Percentiles rank a stretch among this genome's conserved stretches.
Evolutionary conservation across 2,888 invertebrate species (phyloP).

Genomic region (Scaptomyza flava): DNA sequence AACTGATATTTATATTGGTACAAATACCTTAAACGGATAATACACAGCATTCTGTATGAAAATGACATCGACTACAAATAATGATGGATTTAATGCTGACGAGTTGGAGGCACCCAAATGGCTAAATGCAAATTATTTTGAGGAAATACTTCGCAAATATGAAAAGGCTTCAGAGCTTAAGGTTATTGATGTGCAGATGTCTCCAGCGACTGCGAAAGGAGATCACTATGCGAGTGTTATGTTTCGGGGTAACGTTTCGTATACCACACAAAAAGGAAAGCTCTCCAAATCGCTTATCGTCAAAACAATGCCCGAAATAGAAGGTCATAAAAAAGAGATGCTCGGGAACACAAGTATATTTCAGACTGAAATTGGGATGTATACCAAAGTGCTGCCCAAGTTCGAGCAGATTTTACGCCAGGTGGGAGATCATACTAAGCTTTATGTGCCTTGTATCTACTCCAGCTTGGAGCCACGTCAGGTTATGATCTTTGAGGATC

Average conservation of each 20-base stretch:
- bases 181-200: constrained; percentile 35
- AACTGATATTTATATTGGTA: background rate
- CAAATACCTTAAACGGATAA: background rate
- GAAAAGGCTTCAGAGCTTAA: constrained; percentile 39
- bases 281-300: constrained; percentile 46
- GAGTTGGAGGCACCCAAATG: constrained; percentile 61
- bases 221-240: constrained; percentile 54
- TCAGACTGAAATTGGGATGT: constrained; percentile 69
- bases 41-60: constrained; percentile 19
- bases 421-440: constrained; percentile 49
- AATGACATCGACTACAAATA: constrained; percentile 30
- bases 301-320: constrained; percentile 58
- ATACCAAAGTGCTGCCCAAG: constrained; percentile 65
- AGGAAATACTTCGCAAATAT: constrained; percentile 31
- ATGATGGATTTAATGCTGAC: constrained; percentile 45
- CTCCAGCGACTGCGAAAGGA: constrained; percentile 52
- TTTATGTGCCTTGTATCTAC: constrained; percentile 57
- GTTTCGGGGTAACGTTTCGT: constrained; percentile 40
- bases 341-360: constrained; percentile 34
- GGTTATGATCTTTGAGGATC: constrained; percentile 75
- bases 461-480: constrained; percentile 47
- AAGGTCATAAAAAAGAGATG: constrained; percentile 58
- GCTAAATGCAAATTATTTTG: constrained; percentile 52
- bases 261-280: constrained; percentile 7
- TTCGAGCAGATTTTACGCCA: constrained; percentile 54